Evolutionary conservation across 2,888 invertebrate species (phyloP).

Genomic region (Ormyrus pomaceus): DNA sequence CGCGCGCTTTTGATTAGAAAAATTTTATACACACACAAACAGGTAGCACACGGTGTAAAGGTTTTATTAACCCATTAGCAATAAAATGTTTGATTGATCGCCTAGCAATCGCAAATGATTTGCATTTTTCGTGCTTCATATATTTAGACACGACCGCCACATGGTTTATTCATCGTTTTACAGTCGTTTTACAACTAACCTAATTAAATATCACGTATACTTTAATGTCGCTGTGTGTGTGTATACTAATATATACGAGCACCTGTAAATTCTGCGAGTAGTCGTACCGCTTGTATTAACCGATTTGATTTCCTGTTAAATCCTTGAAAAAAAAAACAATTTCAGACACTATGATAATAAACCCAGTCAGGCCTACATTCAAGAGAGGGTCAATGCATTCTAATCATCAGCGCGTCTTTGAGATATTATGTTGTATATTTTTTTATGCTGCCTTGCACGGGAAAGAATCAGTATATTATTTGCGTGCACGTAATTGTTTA

Average conservation of each 20-base stretch:
- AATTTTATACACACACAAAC: not conserved
- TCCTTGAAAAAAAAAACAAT: no score
- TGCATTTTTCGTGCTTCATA: constrained; percentile 14
- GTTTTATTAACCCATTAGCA: constrained; percentile 1
- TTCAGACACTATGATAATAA: no score
- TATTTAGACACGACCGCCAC: not conserved
- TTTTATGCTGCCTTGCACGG: no score
- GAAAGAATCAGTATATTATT: no score
- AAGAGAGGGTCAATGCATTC: no score
- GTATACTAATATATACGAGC: not conserved
- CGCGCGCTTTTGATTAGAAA: not conserved
- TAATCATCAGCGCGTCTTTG: no score
- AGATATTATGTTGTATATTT: no score
- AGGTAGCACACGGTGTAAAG: constrained; percentile 12
- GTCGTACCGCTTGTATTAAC: constrained; percentile 32
- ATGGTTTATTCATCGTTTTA: constrained; percentile 2
- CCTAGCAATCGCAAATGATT: constrained; percentile 9
- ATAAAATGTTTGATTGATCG: constrained; percentile 2
- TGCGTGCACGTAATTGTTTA: no score
- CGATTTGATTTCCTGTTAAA: no score
- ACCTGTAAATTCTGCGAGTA: not conserved
- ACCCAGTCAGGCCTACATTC: no score
- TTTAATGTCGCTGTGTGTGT: not conserved
- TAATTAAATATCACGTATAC: not conserved
- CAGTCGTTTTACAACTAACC: not conserved